Percentiles rank a stretch among this genome's conserved stretches.
Evolutionary conservation across 1,140 invertebrate species (phyloP).

Genomic region (Probaryconus sp.): DNA sequence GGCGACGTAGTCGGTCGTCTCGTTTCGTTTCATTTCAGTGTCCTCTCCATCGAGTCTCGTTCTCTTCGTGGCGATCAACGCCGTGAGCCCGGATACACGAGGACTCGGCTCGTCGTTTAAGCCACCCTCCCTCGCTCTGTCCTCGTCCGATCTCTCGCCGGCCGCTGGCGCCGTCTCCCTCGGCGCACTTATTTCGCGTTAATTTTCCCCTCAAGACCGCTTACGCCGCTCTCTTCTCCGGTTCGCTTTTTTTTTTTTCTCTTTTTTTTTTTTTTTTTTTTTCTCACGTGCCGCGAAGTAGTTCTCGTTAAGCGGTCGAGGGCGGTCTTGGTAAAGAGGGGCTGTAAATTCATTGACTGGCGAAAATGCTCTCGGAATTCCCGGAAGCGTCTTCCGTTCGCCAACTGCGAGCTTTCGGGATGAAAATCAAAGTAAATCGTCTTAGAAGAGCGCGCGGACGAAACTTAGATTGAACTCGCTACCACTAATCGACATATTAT

Average conservation of each 20-base stretch:
- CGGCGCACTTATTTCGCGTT: conserved; percentile 73
- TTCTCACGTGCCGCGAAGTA: conserved; percentile 76
- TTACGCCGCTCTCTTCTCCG: conserved; percentile 63
- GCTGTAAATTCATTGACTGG: conserved; percentile 78
- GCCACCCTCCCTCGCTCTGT: conserved; percentile 20
- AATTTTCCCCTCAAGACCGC: conserved; percentile 77
- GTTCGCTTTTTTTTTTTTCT: conserved; percentile 71
- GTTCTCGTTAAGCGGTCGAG: conserved; percentile 74
- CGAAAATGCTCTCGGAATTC: conserved; percentile 71
- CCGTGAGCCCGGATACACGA: conserved; percentile 37
- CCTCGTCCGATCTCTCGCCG: conserved; percentile 37
- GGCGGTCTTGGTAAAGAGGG: conserved; percentile 70
- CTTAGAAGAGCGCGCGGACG: conserved; percentile 30
- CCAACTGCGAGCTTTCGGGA: conserved; percentile 20
- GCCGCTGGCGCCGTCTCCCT: conserved; percentile 35
- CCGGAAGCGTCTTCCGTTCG: conserved; percentile 54
- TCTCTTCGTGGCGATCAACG: conserved; percentile 52
- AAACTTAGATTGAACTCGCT: neutral
- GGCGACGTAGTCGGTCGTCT: conserved; percentile 46
- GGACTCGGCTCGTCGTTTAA: conserved; percentile 33
- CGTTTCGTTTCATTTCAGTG: conserved; percentile 63
- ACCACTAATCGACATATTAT: conserved; percentile 32
- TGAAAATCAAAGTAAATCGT: conserved; percentile 64
- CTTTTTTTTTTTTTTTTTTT: too few species aligned
- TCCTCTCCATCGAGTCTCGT: conserved; percentile 33